A percentile compares a stretch with the other conserved stretches of the same genome.
These are phyloP conservation scores for Acromyrmex charruanus DNA, from an alignment of 1,140 invertebrate species.

Conservation along the genomic window DNA sequence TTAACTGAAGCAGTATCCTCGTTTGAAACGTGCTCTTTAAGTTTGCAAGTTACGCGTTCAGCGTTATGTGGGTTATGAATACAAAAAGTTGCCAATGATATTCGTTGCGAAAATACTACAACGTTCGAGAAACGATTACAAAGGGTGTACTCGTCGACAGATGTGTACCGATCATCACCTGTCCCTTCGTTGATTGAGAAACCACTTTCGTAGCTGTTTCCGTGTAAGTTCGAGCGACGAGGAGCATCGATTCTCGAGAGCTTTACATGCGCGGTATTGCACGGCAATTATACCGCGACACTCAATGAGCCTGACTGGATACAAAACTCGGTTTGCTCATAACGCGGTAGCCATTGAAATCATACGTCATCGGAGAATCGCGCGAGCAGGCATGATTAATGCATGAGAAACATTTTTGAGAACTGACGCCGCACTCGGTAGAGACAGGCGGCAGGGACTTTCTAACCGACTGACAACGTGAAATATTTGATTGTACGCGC, in stretches of 20 bases:
- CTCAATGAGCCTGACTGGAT: slow-evolving; percentile 45
- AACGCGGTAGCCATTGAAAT: slow-evolving; percentile 66
- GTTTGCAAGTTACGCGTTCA: not conserved
- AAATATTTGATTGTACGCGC: slow-evolving; percentile 79
- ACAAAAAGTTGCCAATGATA: not conserved
- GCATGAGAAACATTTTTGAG: slow-evolving; percentile 81
- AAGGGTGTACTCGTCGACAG: slow-evolving; percentile 1
- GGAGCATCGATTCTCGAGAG: slow-evolving; percentile 25
- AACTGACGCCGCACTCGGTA: slow-evolving; percentile 36
- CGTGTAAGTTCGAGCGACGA: not conserved
- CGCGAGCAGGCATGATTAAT: slow-evolving; percentile 79
- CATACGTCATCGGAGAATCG: slow-evolving; percentile 69
- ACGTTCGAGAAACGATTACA: slow-evolving; percentile 3
- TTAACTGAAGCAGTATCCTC: not conserved
- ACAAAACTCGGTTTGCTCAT: slow-evolving; percentile 54
- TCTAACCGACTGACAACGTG: slow-evolving; percentile 78
- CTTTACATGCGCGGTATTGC: slow-evolving; percentile 29
- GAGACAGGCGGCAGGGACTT: slow-evolving; percentile 74
- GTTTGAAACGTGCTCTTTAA: not conserved
- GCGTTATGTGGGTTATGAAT: slow-evolving; percentile 28
- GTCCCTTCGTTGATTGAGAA: slow-evolving; percentile 27
- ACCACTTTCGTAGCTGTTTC: slow-evolving; percentile 15
- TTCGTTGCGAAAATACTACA: slow-evolving; percentile 16
- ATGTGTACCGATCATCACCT: slow-evolving; percentile 21
- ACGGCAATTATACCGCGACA: slow-evolving; percentile 34